These are phyloP conservation scores for Brachypteracias leptosomus DNA, from an alignment of 2,113 vertebrate genomes.

Conservation along the genomic window DNA sequence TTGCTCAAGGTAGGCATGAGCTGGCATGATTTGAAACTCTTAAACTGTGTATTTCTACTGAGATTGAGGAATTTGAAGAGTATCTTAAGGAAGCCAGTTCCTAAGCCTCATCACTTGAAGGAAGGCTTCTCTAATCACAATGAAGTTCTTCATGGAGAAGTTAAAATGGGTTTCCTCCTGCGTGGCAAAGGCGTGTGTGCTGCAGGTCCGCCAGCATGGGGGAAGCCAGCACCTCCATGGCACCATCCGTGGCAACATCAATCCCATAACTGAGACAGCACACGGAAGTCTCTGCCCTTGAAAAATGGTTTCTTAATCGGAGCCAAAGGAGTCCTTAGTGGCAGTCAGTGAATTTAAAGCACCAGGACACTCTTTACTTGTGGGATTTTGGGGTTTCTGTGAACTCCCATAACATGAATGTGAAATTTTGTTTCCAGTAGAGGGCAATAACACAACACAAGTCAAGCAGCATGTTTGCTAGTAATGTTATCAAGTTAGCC, in stretches of 20 bases:
- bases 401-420: background rate
- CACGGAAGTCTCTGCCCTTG: background rate
- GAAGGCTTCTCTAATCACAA: background rate
- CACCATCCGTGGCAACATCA: background rate
- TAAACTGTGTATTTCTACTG: background rate
- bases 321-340: background rate
- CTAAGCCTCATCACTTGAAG: background rate
- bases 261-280: background rate
- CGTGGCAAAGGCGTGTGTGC: background rate
- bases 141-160: background rate
- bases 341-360: background rate
- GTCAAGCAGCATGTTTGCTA: background rate
- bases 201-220: background rate
- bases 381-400: background rate
- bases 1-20: background rate
- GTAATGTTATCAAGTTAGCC: background rate
- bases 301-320: background rate
- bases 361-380: background rate
- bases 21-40: background rate
- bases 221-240: background rate
- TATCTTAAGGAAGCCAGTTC: background rate
- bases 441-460: conserved; percentile 20
- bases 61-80: background rate
- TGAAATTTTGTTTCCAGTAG: conserved; percentile 13
- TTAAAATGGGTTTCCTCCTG: background rate